Conservation (phyloP, 2,113 vertebrate genomes). For the Merops nubicus region DNA sequence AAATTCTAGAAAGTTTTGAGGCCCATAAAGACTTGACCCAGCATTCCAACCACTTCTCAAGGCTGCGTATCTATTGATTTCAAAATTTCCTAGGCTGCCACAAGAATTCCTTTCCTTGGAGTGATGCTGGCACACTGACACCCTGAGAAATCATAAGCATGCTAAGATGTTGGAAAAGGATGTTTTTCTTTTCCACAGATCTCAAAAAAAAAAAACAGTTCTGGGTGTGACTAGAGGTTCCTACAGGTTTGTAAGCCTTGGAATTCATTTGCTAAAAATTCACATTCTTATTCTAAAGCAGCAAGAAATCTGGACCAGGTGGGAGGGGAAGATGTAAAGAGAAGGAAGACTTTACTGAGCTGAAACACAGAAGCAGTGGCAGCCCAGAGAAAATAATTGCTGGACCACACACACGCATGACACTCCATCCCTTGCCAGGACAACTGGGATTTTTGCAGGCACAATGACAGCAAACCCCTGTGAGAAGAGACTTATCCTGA, state of each 20-base stretch:
- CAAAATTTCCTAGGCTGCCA: neutral
- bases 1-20: neutral
- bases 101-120: neutral
- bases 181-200: neutral
- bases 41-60: neutral
- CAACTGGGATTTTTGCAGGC: neutral
- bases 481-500: neutral
- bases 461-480: neutral
- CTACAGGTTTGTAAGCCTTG: neutral
- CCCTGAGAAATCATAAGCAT: neutral
- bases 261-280: neutral
- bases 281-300: neutral
- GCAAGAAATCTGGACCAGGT: neutral
- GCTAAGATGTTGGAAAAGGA: neutral
- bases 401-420: rapidly evolving
- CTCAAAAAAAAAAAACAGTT: neutral
- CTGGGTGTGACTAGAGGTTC: neutral
- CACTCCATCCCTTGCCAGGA: neutral
- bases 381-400: neutral
- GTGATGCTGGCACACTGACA: neutral
- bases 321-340: neutral
- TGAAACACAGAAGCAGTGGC: neutral
- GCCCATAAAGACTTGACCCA: neutral
- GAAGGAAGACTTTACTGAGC: neutral
- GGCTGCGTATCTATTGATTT: neutral